Base-by-base conservation (phyloP, 1,140 invertebrate genomes). In the Bombus pyrosoma region DNA sequence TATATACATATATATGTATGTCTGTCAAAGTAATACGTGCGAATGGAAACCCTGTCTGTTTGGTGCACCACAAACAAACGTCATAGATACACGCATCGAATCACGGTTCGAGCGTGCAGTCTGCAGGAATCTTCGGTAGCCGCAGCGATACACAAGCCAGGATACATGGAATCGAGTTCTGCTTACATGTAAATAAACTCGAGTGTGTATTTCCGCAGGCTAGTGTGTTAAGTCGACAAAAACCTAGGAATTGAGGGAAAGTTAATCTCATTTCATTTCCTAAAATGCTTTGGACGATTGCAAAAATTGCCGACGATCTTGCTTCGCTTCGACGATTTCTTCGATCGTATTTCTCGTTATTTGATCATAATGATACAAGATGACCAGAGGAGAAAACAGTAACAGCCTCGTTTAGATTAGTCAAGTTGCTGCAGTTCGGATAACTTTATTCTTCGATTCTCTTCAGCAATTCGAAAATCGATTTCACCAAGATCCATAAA, bases 1-100 rank as follows among this genome's bases (percentile, higher is more conserved):
- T 47, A 47, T 47, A 47, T 47, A 47, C 13, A 43, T 15, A 43
- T 43, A 43, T 43, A 43, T 43, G 15, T 43, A 15, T 15, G 13
- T 41, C 34, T 47, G 8, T 34, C 28, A 43, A 64, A 57, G 75
- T 43, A 81, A 79, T 37, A 13, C 62, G 43, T 15, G 68, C 47
- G 59, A 47, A 13, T n/a, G 59, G 66, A 71, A 59, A 71, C 57
- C 64, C 57, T 86, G 75, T 87, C 82, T 81, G 32, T 41, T 41
- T 62, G 78, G 62, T 41, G 15, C 18, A 53, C 47, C 47, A 8
- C 47, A 53, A 22, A 53, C 47, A 53, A 53, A 53, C 47, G 47
- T 53, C 47, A 53, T 53, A 22, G 47, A 22, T 39, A 25, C 18
- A 37, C 15, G 34, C 37, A 64, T 86, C 41, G 53, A 86, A 74